A percentile compares a stretch with the other conserved stretches of the same genome.
phyloP scores from a whole-genome alignment of 2,113 vertebrate species.

The Scytalopus superciliaris region DNA sequence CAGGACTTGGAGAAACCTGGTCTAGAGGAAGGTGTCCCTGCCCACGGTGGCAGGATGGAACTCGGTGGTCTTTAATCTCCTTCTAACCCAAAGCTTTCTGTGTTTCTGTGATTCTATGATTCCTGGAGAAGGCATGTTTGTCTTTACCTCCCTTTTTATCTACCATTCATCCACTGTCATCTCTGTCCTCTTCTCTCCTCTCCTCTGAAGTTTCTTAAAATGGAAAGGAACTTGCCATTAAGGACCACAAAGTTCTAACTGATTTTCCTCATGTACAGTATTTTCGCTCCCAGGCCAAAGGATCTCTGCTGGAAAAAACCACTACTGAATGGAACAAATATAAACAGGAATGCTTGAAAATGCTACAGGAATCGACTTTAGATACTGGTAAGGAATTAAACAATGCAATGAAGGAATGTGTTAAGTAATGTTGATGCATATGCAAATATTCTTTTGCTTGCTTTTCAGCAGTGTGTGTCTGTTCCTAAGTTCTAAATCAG shows the following conservation, averaged over 20 bases:
- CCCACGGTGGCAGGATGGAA: no score
- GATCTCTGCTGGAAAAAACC: slow-evolving; percentile 81
- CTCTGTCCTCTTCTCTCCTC: not conserved
- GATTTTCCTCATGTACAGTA: not conserved
- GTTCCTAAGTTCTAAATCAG: not conserved
- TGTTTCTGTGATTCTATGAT: not conserved
- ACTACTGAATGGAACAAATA: slow-evolving; percentile 84
- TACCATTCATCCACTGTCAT: not conserved
- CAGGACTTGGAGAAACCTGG: no score
- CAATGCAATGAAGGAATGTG: not conserved
- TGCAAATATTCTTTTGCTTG: not conserved
- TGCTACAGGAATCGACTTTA: slow-evolving; percentile 57
- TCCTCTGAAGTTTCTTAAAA: not conserved
- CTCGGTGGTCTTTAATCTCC: not conserved
- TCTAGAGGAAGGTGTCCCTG: not conserved
- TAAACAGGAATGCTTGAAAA: slow-evolving; percentile 82
- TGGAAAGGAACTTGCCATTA: not conserved
- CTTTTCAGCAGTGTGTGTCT: not conserved
- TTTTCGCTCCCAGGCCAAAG: slow-evolving; percentile 75
- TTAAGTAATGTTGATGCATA: not conserved
- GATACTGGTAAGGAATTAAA: slow-evolving; percentile 72
- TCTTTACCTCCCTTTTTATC: not conserved
- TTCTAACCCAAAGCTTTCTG: not conserved
- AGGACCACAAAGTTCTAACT: not conserved
- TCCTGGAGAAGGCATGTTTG: not conserved